Conservation (phyloP, 2,113 vertebrate genomes). For the Muscicapa adusta region DNA sequence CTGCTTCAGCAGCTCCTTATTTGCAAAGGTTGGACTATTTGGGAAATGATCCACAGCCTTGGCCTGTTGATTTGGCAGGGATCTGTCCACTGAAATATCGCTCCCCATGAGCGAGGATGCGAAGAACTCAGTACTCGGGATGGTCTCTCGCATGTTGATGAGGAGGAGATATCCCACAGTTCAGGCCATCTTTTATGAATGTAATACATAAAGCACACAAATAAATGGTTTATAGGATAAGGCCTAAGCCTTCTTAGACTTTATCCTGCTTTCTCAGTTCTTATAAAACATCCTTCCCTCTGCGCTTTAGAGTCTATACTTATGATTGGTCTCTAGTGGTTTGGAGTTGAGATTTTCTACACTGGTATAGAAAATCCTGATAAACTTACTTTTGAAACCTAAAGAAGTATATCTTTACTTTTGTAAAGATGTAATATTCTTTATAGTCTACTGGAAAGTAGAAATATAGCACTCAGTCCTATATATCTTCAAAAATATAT, state of each 20-base stretch:
- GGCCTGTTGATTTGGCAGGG: background rate
- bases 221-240: conserved; percentile 13
- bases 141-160: rapidly evolving
- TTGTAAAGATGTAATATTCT: background rate
- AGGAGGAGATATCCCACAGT: background rate
- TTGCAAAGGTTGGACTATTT: background rate
- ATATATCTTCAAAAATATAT: background rate
- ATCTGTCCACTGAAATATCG: background rate
- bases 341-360: background rate
- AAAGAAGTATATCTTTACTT: background rate
- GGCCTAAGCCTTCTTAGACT: background rate
- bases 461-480: background rate
- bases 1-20: background rate
- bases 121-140: rapidly evolving
- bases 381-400: background rate
- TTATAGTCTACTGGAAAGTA: background rate
- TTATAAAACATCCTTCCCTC: background rate
- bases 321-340: background rate
- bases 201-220: background rate
- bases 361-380: background rate
- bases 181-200: background rate
- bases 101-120: rapidly evolving
- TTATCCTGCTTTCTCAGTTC: background rate
- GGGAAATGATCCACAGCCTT: background rate
- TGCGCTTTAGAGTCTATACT: background rate